Evolutionary conservation across 2,888 invertebrate genomes (phyloP).

Genomic region (Malacosoma neustria): DNA sequence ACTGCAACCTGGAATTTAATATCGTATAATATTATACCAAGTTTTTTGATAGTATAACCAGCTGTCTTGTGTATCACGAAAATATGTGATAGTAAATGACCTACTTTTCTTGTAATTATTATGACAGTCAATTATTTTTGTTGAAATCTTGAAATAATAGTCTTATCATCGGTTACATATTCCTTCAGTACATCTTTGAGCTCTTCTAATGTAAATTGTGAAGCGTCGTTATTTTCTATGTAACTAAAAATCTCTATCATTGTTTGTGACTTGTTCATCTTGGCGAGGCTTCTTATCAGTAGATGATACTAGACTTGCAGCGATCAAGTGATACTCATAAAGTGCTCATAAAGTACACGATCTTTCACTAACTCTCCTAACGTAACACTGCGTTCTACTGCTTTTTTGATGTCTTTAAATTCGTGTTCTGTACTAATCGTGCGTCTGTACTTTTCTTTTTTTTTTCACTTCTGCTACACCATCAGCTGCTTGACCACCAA

Average conservation of each 20-base stretch:
- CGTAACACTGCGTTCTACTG: constrained; percentile 29
- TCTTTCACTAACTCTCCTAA: constrained; percentile 27
- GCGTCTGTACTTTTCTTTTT: constrained; percentile 22
- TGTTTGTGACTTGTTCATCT: constrained; percentile 35
- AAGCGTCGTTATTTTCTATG: constrained; percentile 36
- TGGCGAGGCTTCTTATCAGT: constrained; percentile 22
- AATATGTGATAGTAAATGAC: constrained; percentile 30
- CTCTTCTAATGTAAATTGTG: constrained; percentile 36
- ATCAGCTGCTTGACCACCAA: constrained; percentile 34
- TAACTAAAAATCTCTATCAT: constrained; percentile 34
- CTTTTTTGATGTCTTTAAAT: constrained; percentile 33
- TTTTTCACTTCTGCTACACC: constrained; percentile 28
- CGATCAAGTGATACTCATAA: constrained; percentile 25
- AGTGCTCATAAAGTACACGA: constrained; percentile 20
- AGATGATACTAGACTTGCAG: constrained; percentile 24
- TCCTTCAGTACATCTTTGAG: constrained; percentile 27
- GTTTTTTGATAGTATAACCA: constrained; percentile 27
- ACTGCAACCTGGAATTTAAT: constrained; percentile 33
- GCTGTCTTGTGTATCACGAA: constrained; percentile 28
- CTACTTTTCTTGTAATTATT: constrained; percentile 22
- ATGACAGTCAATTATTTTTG: constrained; percentile 25
- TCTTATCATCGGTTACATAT: constrained; percentile 30
- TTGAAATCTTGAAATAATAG: constrained; percentile 25
- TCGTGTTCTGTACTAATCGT: constrained; percentile 26
- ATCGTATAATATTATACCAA: constrained; percentile 34